These are phyloP conservation scores for Synchiropus splendidus DNA, from an alignment of 2,113 vertebrate genomes.

Conservation along the genomic window DNA sequence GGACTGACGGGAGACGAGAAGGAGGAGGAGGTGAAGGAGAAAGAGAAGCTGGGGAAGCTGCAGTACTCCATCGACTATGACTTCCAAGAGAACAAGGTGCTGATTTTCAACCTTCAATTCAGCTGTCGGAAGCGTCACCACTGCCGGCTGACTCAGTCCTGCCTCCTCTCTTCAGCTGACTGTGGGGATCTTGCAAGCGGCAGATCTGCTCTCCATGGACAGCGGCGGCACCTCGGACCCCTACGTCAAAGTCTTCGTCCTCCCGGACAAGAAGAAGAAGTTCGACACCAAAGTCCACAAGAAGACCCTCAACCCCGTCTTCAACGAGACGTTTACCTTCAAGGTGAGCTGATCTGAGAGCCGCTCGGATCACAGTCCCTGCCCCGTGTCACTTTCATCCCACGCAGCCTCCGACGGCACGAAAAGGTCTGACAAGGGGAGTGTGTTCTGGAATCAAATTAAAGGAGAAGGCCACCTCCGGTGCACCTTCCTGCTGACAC, in stretches of 20 bases:
- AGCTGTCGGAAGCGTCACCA: too few relatives aligned
- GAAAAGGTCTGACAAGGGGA: conserved; percentile 43
- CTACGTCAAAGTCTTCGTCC: conserved; percentile 90
- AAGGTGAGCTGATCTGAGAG: conserved; percentile 74
- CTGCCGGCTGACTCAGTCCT: too few relatives aligned
- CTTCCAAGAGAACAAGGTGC: conserved; percentile 89
- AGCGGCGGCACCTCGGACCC: conserved; percentile 94
- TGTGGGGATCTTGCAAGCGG: conserved; percentile 91
- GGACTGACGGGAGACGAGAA: conserved; percentile 89
- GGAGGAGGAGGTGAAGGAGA: conserved; percentile 90
- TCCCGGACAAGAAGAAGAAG: conserved; percentile 98
- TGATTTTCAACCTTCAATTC: too few relatives aligned
- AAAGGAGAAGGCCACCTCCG: conserved; percentile 45
- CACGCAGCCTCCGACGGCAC: conserved; percentile 18
- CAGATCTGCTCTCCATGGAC: conserved; percentile 90
- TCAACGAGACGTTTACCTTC: conserved; percentile 93
- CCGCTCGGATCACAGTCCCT: conserved; percentile 2
- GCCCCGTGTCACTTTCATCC: conserved; percentile 9
- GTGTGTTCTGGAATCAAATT: conserved; percentile 43
- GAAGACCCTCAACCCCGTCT: conserved; percentile 92
- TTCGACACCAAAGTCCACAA: conserved; percentile 96
- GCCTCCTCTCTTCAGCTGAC: conserved; percentile 70
- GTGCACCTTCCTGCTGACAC: conserved; percentile 43
- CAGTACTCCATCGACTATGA: conserved; percentile 96
- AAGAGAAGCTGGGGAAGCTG: conserved; percentile 90